These are phyloP conservation scores for Hyalella azteca DNA, from an alignment of 2,888 invertebrate genomes.

Conservation along the genomic window DNA sequence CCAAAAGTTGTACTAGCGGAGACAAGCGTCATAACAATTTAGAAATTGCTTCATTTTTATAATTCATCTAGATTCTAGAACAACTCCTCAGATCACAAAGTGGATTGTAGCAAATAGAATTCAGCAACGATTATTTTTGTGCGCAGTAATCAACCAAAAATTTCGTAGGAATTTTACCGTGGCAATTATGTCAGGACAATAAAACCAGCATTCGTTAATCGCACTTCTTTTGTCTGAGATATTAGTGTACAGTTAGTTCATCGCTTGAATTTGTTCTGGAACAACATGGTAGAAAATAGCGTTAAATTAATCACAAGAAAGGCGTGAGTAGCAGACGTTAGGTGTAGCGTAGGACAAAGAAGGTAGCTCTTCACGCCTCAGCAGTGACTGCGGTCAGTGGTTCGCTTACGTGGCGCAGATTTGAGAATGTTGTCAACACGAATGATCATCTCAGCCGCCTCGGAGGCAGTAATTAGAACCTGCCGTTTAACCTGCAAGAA, in stretches of 20 bases:
- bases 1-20: too few species aligned
- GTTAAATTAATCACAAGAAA: background rate
- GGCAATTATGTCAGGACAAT: too few species aligned
- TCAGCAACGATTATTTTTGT: too few species aligned
- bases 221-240: background rate
- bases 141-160: too few species aligned
- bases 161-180: too few species aligned
- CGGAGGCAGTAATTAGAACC: slow-evolving; percentile 90
- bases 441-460: slow-evolving; percentile 98
- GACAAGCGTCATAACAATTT: too few species aligned
- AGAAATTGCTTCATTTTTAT: too few species aligned
- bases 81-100: too few species aligned
- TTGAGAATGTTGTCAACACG: slow-evolving; percentile 97
- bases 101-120: too few species aligned
- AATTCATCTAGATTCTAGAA: too few species aligned
- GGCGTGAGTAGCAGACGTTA: background rate
- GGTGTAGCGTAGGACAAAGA: background rate
- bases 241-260: background rate
- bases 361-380: background rate
- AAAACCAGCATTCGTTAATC: background rate
- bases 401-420: slow-evolving; percentile 85
- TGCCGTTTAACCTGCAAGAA: slow-evolving; percentile 91
- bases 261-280: background rate
- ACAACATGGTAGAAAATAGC: background rate
- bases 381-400: slow-evolving; percentile 83